These are phyloP conservation scores for Rhombomys opimus DNA, from an alignment of 2,113 vertebrate species.

Conservation along the genomic window DNA sequence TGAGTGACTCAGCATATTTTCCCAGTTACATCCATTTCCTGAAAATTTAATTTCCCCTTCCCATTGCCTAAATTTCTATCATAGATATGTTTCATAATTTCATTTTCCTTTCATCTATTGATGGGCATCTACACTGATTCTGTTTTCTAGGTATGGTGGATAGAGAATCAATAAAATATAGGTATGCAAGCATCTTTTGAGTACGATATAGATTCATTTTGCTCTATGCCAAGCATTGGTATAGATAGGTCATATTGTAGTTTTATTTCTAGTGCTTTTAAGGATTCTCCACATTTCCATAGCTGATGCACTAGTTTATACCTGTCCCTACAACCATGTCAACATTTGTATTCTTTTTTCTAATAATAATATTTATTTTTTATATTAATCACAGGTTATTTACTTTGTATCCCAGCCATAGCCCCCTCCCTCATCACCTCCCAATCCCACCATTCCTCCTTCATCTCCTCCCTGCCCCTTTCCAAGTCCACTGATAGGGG, in stretches of 20 bases:
- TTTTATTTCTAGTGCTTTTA: neutral
- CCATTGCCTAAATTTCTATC: neutral
- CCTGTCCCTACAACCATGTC: neutral
- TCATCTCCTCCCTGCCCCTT: too few species aligned
- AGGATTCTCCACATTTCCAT: neutral
- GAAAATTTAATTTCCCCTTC: neutral
- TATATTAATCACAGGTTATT: too few species aligned
- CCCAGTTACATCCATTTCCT: neutral
- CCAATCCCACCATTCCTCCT: too few species aligned
- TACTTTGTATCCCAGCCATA: too few species aligned
- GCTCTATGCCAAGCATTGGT: neutral
- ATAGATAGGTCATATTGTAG: neutral
- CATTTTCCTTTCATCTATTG: neutral
- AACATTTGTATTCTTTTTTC: too few species aligned
- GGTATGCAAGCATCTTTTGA: neutral
- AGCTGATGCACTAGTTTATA: neutral
- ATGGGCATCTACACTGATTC: neutral
- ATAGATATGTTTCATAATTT: neutral
- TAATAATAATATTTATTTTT: too few species aligned
- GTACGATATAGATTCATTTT: neutral
- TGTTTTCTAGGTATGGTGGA: neutral
- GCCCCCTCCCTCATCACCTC: too few species aligned
- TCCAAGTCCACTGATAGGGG: too few species aligned
- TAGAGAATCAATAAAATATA: neutral
- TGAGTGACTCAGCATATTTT: neutral